Evolutionary conservation across 2,113 vertebrate species (phyloP).

Genomic region (Rhinoderma darwinii): DNA sequence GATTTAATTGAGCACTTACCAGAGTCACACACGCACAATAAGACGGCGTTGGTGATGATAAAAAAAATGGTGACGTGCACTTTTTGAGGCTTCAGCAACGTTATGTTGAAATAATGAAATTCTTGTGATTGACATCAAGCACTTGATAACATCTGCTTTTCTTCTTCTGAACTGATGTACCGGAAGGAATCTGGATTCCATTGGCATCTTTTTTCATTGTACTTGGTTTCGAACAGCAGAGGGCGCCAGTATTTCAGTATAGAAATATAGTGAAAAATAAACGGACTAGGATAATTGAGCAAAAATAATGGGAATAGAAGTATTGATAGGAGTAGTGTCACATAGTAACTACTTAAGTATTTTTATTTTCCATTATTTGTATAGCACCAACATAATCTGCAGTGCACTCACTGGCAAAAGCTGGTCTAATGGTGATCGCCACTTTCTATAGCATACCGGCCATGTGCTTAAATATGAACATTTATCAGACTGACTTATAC

Average conservation of each 20-base stretch:
- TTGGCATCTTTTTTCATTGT: not conserved
- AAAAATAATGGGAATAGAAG: not conserved
- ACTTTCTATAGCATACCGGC: not conserved
- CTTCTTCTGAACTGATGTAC: not conserved
- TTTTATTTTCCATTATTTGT: not conserved
- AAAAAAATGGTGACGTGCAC: no score
- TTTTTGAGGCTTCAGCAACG: not conserved
- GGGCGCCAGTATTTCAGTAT: not conserved
- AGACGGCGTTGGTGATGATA: no score
- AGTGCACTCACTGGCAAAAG: not conserved
- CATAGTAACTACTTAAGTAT: not conserved
- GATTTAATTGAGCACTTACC: no score
- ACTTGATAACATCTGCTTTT: not conserved
- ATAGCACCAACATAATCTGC: not conserved
- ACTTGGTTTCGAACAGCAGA: not conserved
- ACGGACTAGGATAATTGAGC: not conserved
- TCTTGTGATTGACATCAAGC: not conserved
- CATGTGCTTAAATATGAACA: no score
- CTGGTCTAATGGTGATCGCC: not conserved
- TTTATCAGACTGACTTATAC: no score
- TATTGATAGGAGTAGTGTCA: no score
- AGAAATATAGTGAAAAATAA: not conserved
- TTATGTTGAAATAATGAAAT: not conserved
- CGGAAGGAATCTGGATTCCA: not conserved
- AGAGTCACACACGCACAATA: no score